Conservation (phyloP, 2,797 vertebrate species). For the Crax fasciolata region DNA sequence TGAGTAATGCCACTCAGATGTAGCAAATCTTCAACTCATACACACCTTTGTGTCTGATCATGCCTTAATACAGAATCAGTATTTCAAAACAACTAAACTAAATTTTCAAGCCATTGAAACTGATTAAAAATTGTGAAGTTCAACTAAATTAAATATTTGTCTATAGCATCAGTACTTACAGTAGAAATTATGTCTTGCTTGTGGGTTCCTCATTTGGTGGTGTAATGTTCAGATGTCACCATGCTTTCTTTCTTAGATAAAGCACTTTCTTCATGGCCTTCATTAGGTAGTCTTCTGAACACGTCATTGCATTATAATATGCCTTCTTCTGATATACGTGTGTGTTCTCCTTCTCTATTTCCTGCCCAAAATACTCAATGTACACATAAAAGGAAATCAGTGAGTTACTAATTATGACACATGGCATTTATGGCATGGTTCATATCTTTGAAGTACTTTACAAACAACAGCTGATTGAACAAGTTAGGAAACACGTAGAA, state of each 20-base stretch:
- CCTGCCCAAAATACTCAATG: conserved; percentile 74
- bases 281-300: conserved; percentile 68
- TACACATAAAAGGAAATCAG: conserved; percentile 42
- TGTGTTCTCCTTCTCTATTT: conserved; percentile 59
- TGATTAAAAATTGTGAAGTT: background rate
- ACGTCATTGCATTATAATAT: conserved; percentile 74
- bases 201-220: conserved; percentile 86
- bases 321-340: conserved; percentile 48
- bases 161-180: conserved; percentile 72
- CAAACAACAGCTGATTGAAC: background rate
- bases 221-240: conserved; percentile 81
- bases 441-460: conserved; percentile 4
- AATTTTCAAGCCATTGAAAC: background rate
- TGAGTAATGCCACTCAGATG: background rate
- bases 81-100: background rate
- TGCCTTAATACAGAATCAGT: background rate
- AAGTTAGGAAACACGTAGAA: background rate
- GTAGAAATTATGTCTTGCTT: conserved; percentile 83
- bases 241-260: conserved; percentile 79
- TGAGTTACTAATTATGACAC: conserved; percentile 25
- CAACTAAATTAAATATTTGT: background rate
- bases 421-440: background rate
- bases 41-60: background rate
- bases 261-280: conserved; percentile 59
- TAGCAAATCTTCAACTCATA: background rate